These are phyloP conservation scores for Lacerta bilineata DNA, from an alignment of 2,797 vertebrate genomes.

Conservation along the genomic window DNA sequence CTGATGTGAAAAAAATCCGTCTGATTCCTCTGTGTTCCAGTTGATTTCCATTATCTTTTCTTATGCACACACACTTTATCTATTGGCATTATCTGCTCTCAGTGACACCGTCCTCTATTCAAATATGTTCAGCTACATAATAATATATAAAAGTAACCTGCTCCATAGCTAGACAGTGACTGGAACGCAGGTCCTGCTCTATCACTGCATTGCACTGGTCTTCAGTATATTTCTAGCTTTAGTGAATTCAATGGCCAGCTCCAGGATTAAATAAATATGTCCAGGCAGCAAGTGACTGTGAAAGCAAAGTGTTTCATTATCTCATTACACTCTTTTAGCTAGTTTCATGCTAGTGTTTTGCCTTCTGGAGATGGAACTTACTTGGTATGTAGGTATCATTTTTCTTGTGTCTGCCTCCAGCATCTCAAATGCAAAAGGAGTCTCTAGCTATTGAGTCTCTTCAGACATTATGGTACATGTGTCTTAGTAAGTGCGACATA, in stretches of 20 bases:
- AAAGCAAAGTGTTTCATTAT: neutral
- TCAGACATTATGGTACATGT: constrained; percentile 27
- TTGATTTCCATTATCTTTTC: too few relatives aligned
- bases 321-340: neutral
- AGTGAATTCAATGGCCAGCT: neutral
- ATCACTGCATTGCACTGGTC: neutral
- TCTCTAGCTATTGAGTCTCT: neutral
- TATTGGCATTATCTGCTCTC: too few relatives aligned
- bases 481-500: constrained; percentile 26
- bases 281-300: neutral
- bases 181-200: neutral
- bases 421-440: neutral
- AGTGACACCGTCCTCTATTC: too few relatives aligned
- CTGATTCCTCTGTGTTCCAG: too few relatives aligned
- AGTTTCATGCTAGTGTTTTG: neutral
- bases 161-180: neutral
- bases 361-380: constrained; percentile 8
- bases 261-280: neutral
- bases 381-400: neutral
- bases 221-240: neutral
- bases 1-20: too few relatives aligned
- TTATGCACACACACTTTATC: too few relatives aligned
- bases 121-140: too few relatives aligned
- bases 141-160: neutral
- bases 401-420: neutral